phyloP scores from a whole-genome alignment of 1,140 invertebrate genomes.

The Monomorium pharaonis region DNA sequence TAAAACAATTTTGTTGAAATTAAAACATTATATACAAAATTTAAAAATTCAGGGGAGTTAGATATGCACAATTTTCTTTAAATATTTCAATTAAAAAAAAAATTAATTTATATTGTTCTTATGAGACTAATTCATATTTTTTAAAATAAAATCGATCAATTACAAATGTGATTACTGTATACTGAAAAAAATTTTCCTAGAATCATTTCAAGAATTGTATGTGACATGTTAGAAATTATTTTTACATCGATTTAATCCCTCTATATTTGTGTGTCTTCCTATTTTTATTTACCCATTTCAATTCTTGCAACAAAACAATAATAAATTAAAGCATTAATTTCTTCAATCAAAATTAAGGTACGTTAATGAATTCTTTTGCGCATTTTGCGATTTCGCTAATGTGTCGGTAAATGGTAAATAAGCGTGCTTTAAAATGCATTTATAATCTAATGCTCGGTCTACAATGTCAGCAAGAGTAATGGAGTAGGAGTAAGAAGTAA shows the following conservation, averaged over 20 bases:
- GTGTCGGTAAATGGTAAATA: not conserved
- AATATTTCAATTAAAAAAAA: too few relatives aligned
- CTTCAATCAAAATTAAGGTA: constrained; percentile 27
- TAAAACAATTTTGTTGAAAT: too few relatives aligned
- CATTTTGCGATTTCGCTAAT: not conserved
- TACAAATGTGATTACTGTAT: not conserved
- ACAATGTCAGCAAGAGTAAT: too few relatives aligned
- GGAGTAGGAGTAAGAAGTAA: too few relatives aligned
- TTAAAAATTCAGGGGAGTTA: too few relatives aligned
- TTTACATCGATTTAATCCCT: not conserved
- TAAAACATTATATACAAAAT: too few relatives aligned
- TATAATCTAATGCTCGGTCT: too few relatives aligned
- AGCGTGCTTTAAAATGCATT: not conserved
- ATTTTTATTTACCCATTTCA: not conserved
- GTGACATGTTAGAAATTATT: not conserved
- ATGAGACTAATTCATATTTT: not conserved
- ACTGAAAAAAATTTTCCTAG: not conserved
- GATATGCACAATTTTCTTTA: too few relatives aligned
- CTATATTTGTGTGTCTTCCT: not conserved
- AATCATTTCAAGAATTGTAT: not conserved
- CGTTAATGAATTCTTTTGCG: not conserved
- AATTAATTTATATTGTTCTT: too few relatives aligned
- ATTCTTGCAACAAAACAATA: not conserved
- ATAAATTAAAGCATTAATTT: constrained; percentile 5
- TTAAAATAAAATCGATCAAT: not conserved